Conservation (phyloP, 2,113 vertebrate genomes). For the Pseudorhombus dupliciocellatus region DNA sequence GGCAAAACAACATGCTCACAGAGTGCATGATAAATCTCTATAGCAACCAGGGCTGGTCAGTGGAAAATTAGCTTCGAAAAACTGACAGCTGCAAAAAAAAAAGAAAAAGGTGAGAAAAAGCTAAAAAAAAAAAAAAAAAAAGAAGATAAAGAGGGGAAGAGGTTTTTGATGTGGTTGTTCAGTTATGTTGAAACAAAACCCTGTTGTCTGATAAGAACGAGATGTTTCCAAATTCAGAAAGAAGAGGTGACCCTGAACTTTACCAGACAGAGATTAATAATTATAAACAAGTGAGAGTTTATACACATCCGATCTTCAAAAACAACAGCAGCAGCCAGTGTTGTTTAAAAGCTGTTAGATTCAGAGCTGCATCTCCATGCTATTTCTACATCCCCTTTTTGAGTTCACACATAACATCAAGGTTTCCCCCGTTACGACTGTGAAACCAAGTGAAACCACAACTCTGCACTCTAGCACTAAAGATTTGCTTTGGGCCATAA, state of each 20-base stretch:
- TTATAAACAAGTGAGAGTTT: background rate
- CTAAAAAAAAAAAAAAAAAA: conserved; percentile 3
- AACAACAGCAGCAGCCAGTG: background rate
- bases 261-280: too few relatives aligned
- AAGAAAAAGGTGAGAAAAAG: background rate
- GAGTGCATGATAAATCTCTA: conserved; percentile 17
- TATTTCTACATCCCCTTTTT: background rate
- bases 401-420: conserved; percentile 19
- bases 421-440: conserved; percentile 50
- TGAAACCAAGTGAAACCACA: conserved; percentile 32
- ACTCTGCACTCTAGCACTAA: conserved; percentile 4
- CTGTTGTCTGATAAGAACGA: conserved; percentile 13
- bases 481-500: conserved; percentile 3
- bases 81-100: background rate
- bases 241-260: background rate
- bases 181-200: conserved; percentile 19
- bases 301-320: background rate
- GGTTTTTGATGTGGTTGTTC: conserved; percentile 29
- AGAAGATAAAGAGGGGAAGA: background rate
- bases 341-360: background rate
- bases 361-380: background rate
- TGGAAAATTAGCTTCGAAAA: conserved; percentile 38
- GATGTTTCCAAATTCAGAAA: conserved; percentile 44
- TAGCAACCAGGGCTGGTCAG: conserved; percentile 30
- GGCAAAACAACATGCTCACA: conserved; percentile 18